Evolutionary conservation across 2,888 invertebrate genomes (phyloP).

Genomic region (Tachina grossa): DNA sequence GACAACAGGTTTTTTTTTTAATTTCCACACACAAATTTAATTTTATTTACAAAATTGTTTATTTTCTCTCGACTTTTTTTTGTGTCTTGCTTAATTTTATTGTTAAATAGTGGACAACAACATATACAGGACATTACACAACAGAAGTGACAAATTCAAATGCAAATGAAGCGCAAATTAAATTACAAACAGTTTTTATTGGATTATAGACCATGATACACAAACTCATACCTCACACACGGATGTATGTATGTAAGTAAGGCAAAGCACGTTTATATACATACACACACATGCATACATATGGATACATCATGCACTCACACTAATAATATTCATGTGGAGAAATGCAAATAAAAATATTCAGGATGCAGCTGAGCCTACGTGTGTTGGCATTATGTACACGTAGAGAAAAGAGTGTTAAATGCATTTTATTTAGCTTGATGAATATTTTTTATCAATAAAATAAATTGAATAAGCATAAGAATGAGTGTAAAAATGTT

Average conservation of each 20-base stretch:
- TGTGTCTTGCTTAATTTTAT: constrained; percentile 46
- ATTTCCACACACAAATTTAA: constrained; percentile 50
- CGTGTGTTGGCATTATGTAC: constrained; percentile 35
- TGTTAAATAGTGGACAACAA: constrained; percentile 65
- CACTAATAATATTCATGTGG: constrained; percentile 25
- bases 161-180: constrained; percentile 83
- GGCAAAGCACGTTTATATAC: not conserved
- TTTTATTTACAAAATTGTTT: constrained; percentile 67
- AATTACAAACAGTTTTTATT: constrained; percentile 83
- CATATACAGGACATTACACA: constrained; percentile 66
- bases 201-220: constrained; percentile 78
- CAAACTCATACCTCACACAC: constrained; percentile 35
- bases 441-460: too few species aligned
- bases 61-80: constrained; percentile 14
- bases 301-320: not conserved
- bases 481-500: too few species aligned
- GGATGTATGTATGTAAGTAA: not conserved
- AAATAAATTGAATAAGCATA: too few species aligned
- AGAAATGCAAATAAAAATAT: constrained; percentile 45
- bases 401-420: not conserved
- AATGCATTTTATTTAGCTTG: too few species aligned
- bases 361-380: constrained; percentile 66
- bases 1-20: constrained; percentile 68
- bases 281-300: not conserved
- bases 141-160: constrained; percentile 81